Base-by-base conservation (phyloP, 2,888 invertebrate species). In the Tineola bisselliella region DNA sequence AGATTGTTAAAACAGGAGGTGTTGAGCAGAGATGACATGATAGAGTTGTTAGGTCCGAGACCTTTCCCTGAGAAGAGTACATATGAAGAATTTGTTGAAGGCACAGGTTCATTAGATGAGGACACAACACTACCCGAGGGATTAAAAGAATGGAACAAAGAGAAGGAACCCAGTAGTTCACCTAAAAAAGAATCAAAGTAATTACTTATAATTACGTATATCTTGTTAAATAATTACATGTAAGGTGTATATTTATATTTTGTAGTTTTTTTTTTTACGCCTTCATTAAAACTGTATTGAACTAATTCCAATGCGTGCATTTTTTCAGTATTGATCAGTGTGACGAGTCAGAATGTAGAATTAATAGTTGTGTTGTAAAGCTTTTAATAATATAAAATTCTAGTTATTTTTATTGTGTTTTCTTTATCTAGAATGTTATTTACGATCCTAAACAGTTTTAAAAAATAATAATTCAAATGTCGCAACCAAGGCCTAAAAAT, bases 41-140 rank as follows among this genome's bases (percentile, higher is more conserved):
- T 99, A 64, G 98, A 98, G 77, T 84, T 99, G 38, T 88, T 99
- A 57, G 99, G 99, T 0, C 89, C 91, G 25, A 88, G 99, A 67
- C 99, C 99, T 0, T 99, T 99, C 90, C 94, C 94, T 11, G 99
- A 99, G 81, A 99, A 99, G 87, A 97, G 98, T 12, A 99, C 99
- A 10, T 99, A 99, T 72, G 99, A 99, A 80, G 96, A 99, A 75
- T 99, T 99, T 81, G 99, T 99, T 0, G 98, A 97, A 81, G 98
- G 97, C 1, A 98, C 97, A 0, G 99, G 99, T 1, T 98, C 98
- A 0, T 91, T 99, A 69, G 99, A 99, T 65, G 99, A 99, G 81
- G 96, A 99, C 71, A 98, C 98, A 0, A 83, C 91, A 0, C 88
- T 99, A 67, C 99, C 99, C 0, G 95, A 97, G 82, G 99, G 99